Base-by-base conservation (phyloP, 2,888 invertebrate genomes). In the Dryadula phaetusa region DNA sequence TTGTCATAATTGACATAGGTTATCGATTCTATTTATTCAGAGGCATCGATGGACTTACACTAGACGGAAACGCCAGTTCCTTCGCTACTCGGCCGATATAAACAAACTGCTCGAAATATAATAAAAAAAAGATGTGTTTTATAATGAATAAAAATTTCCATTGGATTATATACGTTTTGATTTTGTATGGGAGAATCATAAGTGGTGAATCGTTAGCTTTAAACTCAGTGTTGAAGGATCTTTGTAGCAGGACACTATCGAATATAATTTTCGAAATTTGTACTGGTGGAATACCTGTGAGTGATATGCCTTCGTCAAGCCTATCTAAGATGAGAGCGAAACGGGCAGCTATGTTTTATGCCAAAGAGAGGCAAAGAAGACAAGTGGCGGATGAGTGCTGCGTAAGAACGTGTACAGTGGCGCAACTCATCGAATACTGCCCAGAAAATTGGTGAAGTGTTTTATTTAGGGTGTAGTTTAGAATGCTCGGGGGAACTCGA, bases 1-100 rank as follows among this genome's bases (percentile, higher is more conserved):
- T 86, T 82, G 82, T 83, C 82, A 83, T 79, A 79, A 83, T 86
- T 88, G 87, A 90, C 87, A 88, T 84, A 87, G 88, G 91, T 89
- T 92, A 91, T 91, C 91, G 75, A 76, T 77, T 85, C 81, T 89
- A 88, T 90, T 89, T 90, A 87, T 84, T 87, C 76, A 75, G 82
- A 82, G 82, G 76, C 82, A 82, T 79, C 79, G 75, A 75, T 78
- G 79, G 73, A 76, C 78, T 74, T 75, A 77, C 80, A 77, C 81
- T 81, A 88, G 84, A 88, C 87, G 90, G 88, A 88, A 88, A 83
- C 82, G 77, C 78, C 83, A 88, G 88, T 88, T 79, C 78, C 81
- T 76, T 71, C 70, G 66, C 72, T 72, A 70, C 77, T 73, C 78
- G 77, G 78, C 72, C 78, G 77, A 74, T 76, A 77, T 77, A 79